These are phyloP conservation scores for Drosophila albomicans DNA, from an alignment of 1,140 invertebrate genomes.

Conservation along the genomic window DNA sequence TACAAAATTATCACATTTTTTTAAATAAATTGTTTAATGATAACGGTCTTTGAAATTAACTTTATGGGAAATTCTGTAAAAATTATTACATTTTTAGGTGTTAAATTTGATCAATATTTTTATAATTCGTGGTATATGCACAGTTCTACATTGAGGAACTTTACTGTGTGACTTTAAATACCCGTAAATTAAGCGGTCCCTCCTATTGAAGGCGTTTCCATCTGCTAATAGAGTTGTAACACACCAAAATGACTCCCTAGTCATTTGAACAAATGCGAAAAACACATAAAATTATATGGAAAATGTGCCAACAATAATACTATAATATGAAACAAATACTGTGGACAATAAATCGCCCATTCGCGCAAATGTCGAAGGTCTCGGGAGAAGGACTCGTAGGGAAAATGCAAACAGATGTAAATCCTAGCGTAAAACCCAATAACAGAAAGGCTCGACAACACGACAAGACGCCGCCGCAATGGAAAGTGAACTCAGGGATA, in stretches of 20 bases:
- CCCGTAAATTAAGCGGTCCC: not conserved
- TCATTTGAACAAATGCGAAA: conserved; percentile 25
- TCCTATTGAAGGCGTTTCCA: not conserved
- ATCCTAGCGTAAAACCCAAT: conserved; percentile 72
- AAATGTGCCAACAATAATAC: conserved; percentile 47
- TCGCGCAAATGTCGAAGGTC: conserved; percentile 26
- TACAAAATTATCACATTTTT: too few relatives aligned
- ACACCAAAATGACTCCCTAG: conserved; percentile 32
- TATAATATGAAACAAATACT: conserved; percentile 48
- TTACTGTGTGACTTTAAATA: not conserved
- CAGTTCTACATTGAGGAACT: not conserved
- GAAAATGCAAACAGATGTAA: conserved; percentile 81
- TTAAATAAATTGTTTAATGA: too few relatives aligned
- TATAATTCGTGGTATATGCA: not conserved
- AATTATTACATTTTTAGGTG: too few relatives aligned
- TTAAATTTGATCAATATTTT: too few relatives aligned
- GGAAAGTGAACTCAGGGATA: conserved; percentile 38
- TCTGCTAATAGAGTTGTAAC: conserved; percentile 45
- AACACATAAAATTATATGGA: conserved; percentile 38
- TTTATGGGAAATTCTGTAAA: too few relatives aligned
- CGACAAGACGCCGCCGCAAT: conserved; percentile 27
- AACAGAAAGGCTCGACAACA: conserved; percentile 49
- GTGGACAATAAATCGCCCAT: conserved; percentile 71
- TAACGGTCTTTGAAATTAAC: too few relatives aligned
- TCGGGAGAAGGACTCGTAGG: conserved; percentile 5